These are phyloP conservation scores for Catagonus wagneri DNA, from an alignment of 2,113 vertebrate species.

Conservation along the genomic window DNA sequence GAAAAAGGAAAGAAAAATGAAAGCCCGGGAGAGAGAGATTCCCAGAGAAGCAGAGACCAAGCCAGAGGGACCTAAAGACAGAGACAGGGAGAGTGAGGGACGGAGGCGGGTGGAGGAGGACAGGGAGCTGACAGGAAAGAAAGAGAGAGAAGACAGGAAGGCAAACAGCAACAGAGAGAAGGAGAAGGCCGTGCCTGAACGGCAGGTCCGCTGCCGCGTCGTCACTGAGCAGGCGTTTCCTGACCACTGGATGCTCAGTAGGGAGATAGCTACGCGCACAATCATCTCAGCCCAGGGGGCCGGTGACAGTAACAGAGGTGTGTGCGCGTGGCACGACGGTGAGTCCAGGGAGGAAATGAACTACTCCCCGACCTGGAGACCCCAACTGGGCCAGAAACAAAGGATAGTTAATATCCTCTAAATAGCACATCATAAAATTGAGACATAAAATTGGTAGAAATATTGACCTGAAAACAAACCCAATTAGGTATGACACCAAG, in stretches of 20 bases:
- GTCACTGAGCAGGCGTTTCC: rapidly evolving
- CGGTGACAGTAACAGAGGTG: neutral
- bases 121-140: neutral
- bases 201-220: rapidly evolving
- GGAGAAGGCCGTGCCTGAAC: rapidly evolving
- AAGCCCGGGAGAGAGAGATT: neutral
- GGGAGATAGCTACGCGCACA: rapidly evolving
- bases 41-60: neutral
- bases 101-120: too few species aligned
- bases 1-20: neutral
- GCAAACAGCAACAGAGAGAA: neutral
- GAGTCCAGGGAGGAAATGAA: neutral
- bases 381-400: neutral
- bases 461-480: neutral
- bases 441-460: neutral
- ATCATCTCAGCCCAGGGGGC: rapidly evolving
- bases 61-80: neutral
- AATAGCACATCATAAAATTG: neutral
- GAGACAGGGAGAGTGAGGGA: neutral
- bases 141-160: rapidly evolving
- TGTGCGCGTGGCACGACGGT: rapidly evolving
- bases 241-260: rapidly evolving
- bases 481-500: neutral
- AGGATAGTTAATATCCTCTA: neutral
- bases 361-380: neutral